Evolutionary conservation across 2,113 vertebrate species (phyloP).

Genomic region (human): GRCh38 chr1:24292001-24292500

Average conservation of each 20-base stretch:
- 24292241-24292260: not conserved
- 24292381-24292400: not conserved
- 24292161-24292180: conserved; percentile 4
- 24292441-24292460: not conserved
- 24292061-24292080: not conserved
- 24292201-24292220: not conserved
- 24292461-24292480: not conserved
- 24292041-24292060: not conserved
- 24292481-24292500: not conserved
- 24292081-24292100: not conserved
- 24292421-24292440: not conserved
- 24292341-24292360: not conserved
- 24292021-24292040: not conserved
- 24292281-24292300: not conserved
- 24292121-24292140: not conserved
- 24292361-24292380: not conserved
- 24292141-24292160: not conserved
- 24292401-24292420: not conserved
- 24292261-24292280: not conserved
- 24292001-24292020: too few relatives aligned
- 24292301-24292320: not conserved
- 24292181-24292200: not conserved
- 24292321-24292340: not conserved
- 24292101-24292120: not conserved
- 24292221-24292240: not conserved